Conservation (phyloP, 1,140 invertebrate species). For the Atta texana region DNA sequence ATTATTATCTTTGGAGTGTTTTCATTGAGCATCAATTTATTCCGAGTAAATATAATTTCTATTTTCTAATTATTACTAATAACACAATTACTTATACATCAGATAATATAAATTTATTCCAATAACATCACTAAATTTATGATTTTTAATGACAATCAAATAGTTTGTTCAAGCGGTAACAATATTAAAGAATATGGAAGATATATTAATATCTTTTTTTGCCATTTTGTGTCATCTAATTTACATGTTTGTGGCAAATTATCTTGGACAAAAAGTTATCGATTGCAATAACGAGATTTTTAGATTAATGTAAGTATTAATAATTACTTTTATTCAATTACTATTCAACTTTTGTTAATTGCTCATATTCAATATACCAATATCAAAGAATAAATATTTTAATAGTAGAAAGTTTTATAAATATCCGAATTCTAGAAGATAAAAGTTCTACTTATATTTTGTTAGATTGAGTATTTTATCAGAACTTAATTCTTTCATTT, state of each 20-base stretch:
- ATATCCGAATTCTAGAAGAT: background rate
- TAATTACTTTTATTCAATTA: constrained; percentile 1
- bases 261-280: background rate
- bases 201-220: background rate
- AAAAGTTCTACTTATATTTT: background rate
- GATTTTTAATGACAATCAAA: background rate
- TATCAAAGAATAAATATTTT: background rate
- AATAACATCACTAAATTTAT: background rate
- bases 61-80: background rate
- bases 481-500: background rate
- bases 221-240: background rate
- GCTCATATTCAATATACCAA: background rate
- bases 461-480: background rate
- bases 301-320: constrained; percentile 18
- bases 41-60: constrained; percentile 26
- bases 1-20: constrained; percentile 19
- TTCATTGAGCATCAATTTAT: constrained; percentile 46
- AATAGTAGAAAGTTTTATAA: background rate
- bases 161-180: constrained; percentile 2
- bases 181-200: background rate
- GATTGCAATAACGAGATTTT: constrained; percentile 26
- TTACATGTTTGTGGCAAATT: constrained; percentile 25
- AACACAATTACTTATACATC: background rate
- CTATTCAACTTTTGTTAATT: background rate
- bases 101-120: background rate